Evolutionary conservation across 1,140 invertebrate genomes (phyloP).

Genomic region (Drosophila rufa): DNA sequence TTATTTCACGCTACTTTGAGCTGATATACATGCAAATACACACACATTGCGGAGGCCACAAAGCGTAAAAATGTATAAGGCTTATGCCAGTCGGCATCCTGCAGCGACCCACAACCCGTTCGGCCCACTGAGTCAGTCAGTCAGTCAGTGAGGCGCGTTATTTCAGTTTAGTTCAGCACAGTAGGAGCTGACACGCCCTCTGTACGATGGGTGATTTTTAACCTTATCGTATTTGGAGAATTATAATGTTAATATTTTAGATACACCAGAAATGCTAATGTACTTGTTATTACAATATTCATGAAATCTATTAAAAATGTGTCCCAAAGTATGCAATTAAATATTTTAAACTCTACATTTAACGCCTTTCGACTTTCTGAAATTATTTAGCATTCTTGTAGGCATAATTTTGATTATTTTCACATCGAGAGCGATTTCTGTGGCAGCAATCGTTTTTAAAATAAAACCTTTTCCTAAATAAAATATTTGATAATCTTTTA

Average conservation of each 20-base stretch:
- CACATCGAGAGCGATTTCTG: not conserved
- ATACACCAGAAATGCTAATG: no score
- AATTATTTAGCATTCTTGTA: not conserved
- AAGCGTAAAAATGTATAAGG: slow-evolving; percentile 77
- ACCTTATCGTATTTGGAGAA: not conserved
- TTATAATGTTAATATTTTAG: no score
- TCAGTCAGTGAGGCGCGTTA: slow-evolving; percentile 54
- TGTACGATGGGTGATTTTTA: not conserved
- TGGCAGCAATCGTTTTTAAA: not conserved
- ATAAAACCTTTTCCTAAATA: not conserved
- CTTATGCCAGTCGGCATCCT: slow-evolving; percentile 46
- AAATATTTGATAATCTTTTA: not conserved
- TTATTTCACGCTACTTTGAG: slow-evolving; percentile 67
- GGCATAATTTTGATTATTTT: not conserved
- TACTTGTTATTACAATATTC: no score
- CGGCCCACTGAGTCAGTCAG: slow-evolving; percentile 43
- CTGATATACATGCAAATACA: slow-evolving; percentile 71
- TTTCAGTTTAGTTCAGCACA: slow-evolving; percentile 59
- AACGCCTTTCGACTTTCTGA: not conserved
- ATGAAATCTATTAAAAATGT: not conserved
- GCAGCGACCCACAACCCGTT: slow-evolving; percentile 13
- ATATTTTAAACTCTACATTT: no score
- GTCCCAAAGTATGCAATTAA: no score
- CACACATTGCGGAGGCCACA: slow-evolving; percentile 56
- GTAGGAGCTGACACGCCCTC: not conserved